Evolutionary conservation across 2,888 invertebrate genomes (phyloP).

Genomic region (Epicampocera succincta): DNA sequence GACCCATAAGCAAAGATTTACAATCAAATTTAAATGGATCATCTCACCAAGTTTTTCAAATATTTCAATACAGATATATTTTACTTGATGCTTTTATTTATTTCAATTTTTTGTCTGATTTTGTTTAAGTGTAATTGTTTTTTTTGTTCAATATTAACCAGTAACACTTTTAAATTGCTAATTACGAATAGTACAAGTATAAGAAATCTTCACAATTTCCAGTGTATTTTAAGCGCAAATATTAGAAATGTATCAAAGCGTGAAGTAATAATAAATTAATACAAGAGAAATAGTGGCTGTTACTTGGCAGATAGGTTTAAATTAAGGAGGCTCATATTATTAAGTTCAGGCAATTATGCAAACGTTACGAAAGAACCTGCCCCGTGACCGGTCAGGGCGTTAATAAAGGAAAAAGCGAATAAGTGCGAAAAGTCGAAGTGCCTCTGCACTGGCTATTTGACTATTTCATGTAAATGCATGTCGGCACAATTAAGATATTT

Average conservation of each 20-base stretch:
- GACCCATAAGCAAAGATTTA: too few relatives aligned
- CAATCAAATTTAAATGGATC: too few relatives aligned
- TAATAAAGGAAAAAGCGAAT: too few relatives aligned
- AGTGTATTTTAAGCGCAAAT: slow-evolving; percentile 38
- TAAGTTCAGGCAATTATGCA: neutral
- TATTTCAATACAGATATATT: too few relatives aligned
- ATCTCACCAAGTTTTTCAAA: too few relatives aligned
- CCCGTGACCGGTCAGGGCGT: neutral
- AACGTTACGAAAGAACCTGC: too few relatives aligned
- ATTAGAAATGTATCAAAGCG: slow-evolving; percentile 63
- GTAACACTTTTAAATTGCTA: slow-evolving; percentile 10
- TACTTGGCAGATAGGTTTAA: neutral
- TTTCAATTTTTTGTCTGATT: neutral
- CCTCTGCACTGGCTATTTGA: too few relatives aligned
- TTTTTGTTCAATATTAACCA: neutral
- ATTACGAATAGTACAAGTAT: slow-evolving; percentile 19
- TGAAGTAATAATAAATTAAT: slow-evolving; percentile 68
- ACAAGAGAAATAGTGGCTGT: slow-evolving; percentile 33
- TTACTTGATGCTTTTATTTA: too few relatives aligned
- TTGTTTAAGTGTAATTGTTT: slow-evolving; percentile 9
- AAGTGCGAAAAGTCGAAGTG: too few relatives aligned
- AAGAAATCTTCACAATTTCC: slow-evolving; percentile 8
- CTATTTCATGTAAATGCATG: too few relatives aligned
- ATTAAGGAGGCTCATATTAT: slow-evolving; percentile 15
- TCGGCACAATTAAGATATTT: too few relatives aligned